Evolutionary conservation across 1,140 invertebrate genomes (phyloP).

Genomic region (Drosophila auraria): DNA sequence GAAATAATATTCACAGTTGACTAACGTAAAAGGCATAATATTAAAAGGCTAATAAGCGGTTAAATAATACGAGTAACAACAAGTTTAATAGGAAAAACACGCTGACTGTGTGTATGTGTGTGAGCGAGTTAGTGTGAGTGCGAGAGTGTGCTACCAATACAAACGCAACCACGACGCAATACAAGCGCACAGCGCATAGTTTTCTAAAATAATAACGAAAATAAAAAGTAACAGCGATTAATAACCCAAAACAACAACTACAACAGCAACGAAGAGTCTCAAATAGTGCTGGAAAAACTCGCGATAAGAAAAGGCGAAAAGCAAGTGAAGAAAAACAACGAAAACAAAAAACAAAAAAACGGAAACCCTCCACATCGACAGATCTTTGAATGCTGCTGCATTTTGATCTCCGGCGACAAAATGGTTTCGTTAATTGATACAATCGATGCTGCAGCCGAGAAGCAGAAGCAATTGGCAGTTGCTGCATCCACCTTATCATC

Average conservation of each 20-base stretch:
- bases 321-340: slow-evolving; percentile 30
- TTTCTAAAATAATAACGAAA: slow-evolving; percentile 56
- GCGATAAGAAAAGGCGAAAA: slow-evolving; percentile 34
- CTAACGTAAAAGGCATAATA: slow-evolving; percentile 5
- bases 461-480: slow-evolving; percentile 54
- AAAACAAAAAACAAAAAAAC: slow-evolving; percentile 25
- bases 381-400: slow-evolving; percentile 72
- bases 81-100: slow-evolving; percentile 35
- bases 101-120: slow-evolving; percentile 31
- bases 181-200: slow-evolving; percentile 38
- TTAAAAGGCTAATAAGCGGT: slow-evolving; percentile 49
- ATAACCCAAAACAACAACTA: slow-evolving; percentile 25
- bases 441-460: slow-evolving; percentile 71
- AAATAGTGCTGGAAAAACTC: slow-evolving; percentile 48
- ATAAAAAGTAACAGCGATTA: slow-evolving; percentile 39
- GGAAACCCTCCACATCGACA: slow-evolving; percentile 53
- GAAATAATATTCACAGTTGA: slow-evolving; percentile 45
- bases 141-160: slow-evolving; percentile 54
- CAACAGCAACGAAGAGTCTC: slow-evolving; percentile 64
- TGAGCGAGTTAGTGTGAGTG: slow-evolving; percentile 42
- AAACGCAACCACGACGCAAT: slow-evolving; percentile 28
- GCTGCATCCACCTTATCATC: slow-evolving; percentile 26
- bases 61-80: slow-evolving; percentile 28
- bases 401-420: slow-evolving; percentile 65
- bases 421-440: slow-evolving; percentile 81